A percentile compares a stretch with the other conserved stretches of the same genome.
phyloP scores from a whole-genome alignment of 2,113 vertebrate genomes.

The Pollachius pollachius region DNA sequence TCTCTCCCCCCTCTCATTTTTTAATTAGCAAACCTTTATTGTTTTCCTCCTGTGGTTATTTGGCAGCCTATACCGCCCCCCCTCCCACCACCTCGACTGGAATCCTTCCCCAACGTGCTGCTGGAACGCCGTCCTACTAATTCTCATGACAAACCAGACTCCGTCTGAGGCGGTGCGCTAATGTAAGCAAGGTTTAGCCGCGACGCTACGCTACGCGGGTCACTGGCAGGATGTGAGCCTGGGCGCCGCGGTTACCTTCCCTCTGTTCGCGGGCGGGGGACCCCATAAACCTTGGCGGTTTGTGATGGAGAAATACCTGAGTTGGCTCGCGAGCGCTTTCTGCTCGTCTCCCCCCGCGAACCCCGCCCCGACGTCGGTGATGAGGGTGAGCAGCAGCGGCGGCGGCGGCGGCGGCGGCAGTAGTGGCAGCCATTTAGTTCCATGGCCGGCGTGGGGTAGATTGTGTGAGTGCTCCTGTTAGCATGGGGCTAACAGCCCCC shows the following conservation, averaged over 20 bases:
- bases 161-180: conserved; percentile 2
- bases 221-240: conserved; percentile 31
- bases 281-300: no score
- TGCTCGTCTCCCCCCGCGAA: conserved; percentile 3
- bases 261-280: no score
- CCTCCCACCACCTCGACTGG: no score
- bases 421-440: conserved; percentile 2
- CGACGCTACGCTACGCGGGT: conserved; percentile 21
- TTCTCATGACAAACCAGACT: conserved; percentile 14
- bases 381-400: conserved; percentile 4
- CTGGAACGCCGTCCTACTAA: conserved; percentile 22
- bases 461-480: conserved; percentile 21
- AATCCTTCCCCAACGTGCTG: conserved; percentile 17
- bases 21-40: no score
- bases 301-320: no score
- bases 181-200: background rate
- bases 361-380: conserved; percentile 40
- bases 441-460: conserved; percentile 22
- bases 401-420: background rate
- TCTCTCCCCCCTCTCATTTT: no score
- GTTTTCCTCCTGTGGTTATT: no score
- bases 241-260: background rate
- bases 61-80: no score
- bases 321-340: no score
- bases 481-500: conserved; percentile 28